Conservation (phyloP, 2,797 vertebrate species). For the Urophycis tenuis region DNA sequence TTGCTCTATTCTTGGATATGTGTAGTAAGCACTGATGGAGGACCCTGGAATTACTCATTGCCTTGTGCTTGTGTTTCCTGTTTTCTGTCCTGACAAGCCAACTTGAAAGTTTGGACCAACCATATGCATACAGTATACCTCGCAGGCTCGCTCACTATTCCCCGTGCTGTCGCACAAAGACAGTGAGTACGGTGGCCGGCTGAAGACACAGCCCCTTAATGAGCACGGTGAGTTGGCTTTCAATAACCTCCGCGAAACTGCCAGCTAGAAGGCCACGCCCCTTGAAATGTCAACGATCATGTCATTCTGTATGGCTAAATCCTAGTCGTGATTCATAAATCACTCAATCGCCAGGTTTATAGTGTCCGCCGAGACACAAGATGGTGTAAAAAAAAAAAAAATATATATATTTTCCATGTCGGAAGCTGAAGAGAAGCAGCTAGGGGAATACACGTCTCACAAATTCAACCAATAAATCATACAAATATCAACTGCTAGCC, state of each 20-base stretch:
- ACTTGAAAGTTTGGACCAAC: too few species aligned
- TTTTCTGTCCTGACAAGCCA: neutral
- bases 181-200: too few species aligned
- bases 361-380: neutral
- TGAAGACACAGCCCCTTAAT: neutral
- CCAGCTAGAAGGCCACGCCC: conserved; percentile 16
- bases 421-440: neutral
- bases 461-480: too few species aligned
- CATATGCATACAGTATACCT: too few species aligned
- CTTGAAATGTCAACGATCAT: conserved; percentile 34
- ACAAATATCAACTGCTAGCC: too few species aligned
- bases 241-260: conserved; percentile 31
- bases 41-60: neutral
- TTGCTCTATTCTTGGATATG: neutral
- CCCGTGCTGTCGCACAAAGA: too few species aligned
- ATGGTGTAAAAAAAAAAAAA: neutral
- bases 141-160: too few species aligned
- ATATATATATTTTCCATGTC: neutral
- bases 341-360: conserved; percentile 6
- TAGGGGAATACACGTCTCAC: neutral
- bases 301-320: conserved; percentile 32
- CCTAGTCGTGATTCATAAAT: conserved; percentile 33
- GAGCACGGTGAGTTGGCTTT: conserved; percentile 49
- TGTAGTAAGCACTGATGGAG: neutral
- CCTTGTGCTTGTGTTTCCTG: neutral